Percentiles rank a stretch among this genome's conserved stretches.
phyloP scores from a whole-genome alignment of 1,140 invertebrate genomes.

The Drosophila carrolli region DNA sequence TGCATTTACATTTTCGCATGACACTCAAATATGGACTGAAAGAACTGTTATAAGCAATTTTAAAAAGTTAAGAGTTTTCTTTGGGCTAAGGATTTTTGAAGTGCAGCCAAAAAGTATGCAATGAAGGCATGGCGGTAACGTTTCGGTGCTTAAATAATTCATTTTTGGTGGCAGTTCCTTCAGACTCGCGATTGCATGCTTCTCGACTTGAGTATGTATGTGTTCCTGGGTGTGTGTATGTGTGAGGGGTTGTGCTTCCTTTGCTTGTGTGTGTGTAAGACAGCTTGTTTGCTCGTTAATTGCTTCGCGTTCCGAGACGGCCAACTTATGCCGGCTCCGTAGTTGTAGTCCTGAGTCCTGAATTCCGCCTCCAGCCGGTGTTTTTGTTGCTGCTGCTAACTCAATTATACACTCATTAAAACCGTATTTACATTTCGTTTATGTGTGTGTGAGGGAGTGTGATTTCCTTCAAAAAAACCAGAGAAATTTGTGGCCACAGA shows the following conservation, averaged over 20 bases:
- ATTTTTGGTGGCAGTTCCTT: slow-evolving; percentile 35
- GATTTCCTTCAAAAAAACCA: slow-evolving; percentile 29
- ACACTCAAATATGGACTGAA: slow-evolving; percentile 4
- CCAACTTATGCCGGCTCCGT: slow-evolving; percentile 34
- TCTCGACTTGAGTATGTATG: background rate
- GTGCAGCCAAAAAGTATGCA: slow-evolving; percentile 37
- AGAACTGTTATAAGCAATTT: slow-evolving; percentile 2
- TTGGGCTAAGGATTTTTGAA: background rate
- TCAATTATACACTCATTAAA: slow-evolving; percentile 66
- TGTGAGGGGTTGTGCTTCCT: background rate
- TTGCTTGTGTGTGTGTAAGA: slow-evolving; percentile 15
- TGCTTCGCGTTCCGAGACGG: slow-evolving; percentile 47
- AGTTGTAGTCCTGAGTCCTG: slow-evolving; percentile 9
- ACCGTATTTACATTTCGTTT: slow-evolving; percentile 48
- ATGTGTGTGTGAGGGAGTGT: slow-evolving; percentile 5
- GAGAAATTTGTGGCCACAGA: slow-evolving; percentile 57
- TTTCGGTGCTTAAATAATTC: slow-evolving; percentile 41
- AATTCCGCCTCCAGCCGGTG: slow-evolving; percentile 7
- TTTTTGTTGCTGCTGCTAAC: slow-evolving; percentile 47
- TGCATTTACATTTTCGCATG: too few relatives aligned
- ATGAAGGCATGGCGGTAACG: slow-evolving; percentile 9
- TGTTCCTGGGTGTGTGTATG: background rate
- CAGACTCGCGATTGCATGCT: slow-evolving; percentile 31
- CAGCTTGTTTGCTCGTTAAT: slow-evolving; percentile 58
- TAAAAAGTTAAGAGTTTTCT: slow-evolving; percentile 10